Evolutionary conservation across 2,797 vertebrate species (phyloP).

Genomic region (Prunella strophiata): DNA sequence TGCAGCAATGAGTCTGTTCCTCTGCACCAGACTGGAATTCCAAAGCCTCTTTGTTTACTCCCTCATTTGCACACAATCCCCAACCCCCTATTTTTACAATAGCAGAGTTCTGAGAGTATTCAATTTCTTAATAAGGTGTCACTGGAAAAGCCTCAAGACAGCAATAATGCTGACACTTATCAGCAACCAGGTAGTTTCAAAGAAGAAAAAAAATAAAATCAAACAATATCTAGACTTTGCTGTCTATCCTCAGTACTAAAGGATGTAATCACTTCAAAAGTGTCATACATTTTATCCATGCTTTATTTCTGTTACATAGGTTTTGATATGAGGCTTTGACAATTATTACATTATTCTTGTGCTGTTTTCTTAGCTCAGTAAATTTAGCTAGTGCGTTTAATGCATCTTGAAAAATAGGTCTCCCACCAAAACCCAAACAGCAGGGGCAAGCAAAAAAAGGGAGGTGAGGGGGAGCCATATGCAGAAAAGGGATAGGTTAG

Average conservation of each 20-base stretch:
- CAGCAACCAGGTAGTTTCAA: not conserved
- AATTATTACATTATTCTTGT: not conserved
- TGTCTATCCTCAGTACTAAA: not conserved
- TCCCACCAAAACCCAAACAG: not conserved
- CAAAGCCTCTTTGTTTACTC: conserved; percentile 23
- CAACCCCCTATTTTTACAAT: not conserved
- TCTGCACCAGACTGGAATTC: not conserved
- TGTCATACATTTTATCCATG: not conserved
- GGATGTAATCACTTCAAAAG: not conserved
- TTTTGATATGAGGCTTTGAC: not conserved
- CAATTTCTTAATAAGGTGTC: not conserved
- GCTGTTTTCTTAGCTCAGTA: not conserved
- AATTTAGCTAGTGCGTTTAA: not conserved
- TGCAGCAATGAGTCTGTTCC: not conserved
- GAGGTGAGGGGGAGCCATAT: rapidly evolving
- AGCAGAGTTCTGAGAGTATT: not conserved
- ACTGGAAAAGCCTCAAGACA: not conserved
- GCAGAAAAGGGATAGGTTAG: not conserved
- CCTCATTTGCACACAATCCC: conserved; percentile 11
- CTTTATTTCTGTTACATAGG: not conserved
- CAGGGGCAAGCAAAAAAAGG: not conserved
- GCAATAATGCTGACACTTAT: not conserved
- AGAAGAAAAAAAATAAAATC: not conserved
- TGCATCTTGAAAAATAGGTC: not conserved
- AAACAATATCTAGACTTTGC: not conserved